A percentile compares a stretch with the other conserved stretches of the same genome.
Evolutionary conservation across 2,797 vertebrate genomes (phyloP).

Genomic region (Muscicapa striata): DNA sequence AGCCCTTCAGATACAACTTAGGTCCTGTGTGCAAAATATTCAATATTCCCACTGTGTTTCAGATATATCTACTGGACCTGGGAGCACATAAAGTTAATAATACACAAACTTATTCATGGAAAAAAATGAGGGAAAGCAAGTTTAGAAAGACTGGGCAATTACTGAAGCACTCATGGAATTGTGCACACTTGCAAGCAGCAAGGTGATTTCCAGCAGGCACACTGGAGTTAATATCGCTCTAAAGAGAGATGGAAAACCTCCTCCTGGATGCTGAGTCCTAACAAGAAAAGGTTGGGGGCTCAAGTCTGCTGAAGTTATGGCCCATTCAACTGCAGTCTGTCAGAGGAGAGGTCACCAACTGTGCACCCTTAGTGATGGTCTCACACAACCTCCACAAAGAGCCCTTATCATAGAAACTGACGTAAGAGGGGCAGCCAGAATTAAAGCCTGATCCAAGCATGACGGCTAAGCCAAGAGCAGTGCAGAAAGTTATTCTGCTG

Average conservation of each 20-base stretch:
- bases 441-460: slow-evolving; percentile 7
- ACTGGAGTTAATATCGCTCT: not conserved
- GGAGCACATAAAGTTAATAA: not conserved
- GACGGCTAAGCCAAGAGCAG: not conserved
- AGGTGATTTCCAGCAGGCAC: not conserved
- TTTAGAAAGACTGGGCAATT: not conserved
- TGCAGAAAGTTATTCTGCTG: not conserved
- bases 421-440: not conserved
- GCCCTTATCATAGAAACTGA: not conserved
- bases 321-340: not conserved
- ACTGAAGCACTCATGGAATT: not conserved
- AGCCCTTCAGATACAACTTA: not conserved
- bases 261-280: not conserved
- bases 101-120: not conserved
- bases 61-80: not conserved
- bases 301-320: not conserved
- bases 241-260: not conserved
- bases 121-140: fast-evolving
- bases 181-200: not conserved
- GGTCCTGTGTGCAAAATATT: not conserved
- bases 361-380: not conserved
- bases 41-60: not conserved
- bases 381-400: not conserved
- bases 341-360: not conserved
- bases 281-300: not conserved